Percentiles rank a stretch among this genome's conserved stretches.
Evolutionary conservation across 2,888 invertebrate species (phyloP).

Genomic region (Metopia argyrocephala): DNA sequence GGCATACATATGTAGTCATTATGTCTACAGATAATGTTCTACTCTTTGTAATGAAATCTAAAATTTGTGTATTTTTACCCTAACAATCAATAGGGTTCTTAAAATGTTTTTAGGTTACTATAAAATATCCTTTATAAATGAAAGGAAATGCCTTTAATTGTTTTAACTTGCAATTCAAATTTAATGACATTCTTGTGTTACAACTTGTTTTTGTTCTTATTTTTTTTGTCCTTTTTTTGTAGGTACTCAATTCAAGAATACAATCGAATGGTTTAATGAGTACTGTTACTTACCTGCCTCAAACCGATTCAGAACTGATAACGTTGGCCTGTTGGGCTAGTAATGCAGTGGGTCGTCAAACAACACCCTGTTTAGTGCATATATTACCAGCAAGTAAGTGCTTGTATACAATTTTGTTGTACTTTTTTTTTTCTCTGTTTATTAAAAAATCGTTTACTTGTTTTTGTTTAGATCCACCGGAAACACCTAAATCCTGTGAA

Average conservation of each 20-base stretch:
- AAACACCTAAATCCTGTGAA: constrained; percentile 87
- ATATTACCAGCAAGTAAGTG: constrained; percentile 88
- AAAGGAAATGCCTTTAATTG: constrained; percentile 9
- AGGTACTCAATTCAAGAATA: constrained; percentile 80
- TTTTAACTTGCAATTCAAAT: constrained; percentile 18
- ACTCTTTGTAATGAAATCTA: background rate
- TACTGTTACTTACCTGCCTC: constrained; percentile 82
- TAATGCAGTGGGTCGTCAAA: constrained; percentile 89
- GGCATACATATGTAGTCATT: background rate
- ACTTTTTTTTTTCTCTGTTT: background rate
- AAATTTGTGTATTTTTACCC: background rate
- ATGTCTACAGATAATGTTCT: background rate
- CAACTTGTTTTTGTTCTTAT: background rate
- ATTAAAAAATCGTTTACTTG: background rate
- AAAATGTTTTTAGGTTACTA: too few species aligned
- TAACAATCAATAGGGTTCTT: too few species aligned
- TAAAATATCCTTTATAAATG: background rate
- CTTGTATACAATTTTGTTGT: background rate
- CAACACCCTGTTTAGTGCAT: constrained; percentile 89
- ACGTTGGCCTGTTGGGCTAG: constrained; percentile 93
- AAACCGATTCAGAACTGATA: constrained; percentile 84
- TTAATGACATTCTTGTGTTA: background rate
- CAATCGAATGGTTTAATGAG: constrained; percentile 80
- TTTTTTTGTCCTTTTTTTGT: constrained; percentile 33
- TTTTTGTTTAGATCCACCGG: constrained; percentile 83